phyloP scores from a whole-genome alignment of 2,888 invertebrate genomes.

The Molorchus minor region DNA sequence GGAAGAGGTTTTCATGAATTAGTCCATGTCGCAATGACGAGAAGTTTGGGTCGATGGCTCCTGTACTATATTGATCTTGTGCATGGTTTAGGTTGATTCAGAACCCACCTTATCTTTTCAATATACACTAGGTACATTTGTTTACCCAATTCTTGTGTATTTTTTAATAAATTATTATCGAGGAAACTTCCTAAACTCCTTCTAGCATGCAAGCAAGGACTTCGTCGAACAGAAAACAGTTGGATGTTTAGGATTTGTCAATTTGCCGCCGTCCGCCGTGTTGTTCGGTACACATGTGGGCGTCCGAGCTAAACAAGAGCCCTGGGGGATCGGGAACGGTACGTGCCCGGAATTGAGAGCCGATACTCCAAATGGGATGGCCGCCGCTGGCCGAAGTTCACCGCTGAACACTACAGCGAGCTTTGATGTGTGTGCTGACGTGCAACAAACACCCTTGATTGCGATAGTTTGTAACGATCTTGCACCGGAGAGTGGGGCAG shows the following conservation, averaged over 20 bases:
- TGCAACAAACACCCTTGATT: slow-evolving; percentile 47
- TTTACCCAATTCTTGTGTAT: no score
- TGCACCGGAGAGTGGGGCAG: no score
- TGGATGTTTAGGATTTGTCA: slow-evolving; percentile 39
- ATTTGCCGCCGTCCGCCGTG: slow-evolving; percentile 27
- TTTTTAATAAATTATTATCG: no score
- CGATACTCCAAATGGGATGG: slow-evolving; percentile 33
- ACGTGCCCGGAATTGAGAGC: slow-evolving; percentile 1
- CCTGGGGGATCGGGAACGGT: slow-evolving; percentile 36
- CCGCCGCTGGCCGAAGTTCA: slow-evolving; percentile 24
- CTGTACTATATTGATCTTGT: no score
- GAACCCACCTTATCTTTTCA: no score
- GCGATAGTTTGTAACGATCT: slow-evolving; percentile 15
- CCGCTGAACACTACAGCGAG: slow-evolving; percentile 34
- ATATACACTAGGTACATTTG: no score
- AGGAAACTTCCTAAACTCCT: no score
- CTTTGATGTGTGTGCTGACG: slow-evolving; percentile 46
- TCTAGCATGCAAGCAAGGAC: slow-evolving; percentile 8
- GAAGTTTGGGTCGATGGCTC: no score
- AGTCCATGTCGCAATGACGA: no score
- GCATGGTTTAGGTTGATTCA: no score
- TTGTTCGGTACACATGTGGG: slow-evolving; percentile 38
- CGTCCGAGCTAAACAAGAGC: slow-evolving; percentile 42
- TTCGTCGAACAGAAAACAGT: slow-evolving; percentile 8
- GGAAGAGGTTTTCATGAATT: no score